Evolutionary conservation across 2,113 vertebrate genomes (phyloP).

Genomic region (Muscicapa adusta): DNA sequence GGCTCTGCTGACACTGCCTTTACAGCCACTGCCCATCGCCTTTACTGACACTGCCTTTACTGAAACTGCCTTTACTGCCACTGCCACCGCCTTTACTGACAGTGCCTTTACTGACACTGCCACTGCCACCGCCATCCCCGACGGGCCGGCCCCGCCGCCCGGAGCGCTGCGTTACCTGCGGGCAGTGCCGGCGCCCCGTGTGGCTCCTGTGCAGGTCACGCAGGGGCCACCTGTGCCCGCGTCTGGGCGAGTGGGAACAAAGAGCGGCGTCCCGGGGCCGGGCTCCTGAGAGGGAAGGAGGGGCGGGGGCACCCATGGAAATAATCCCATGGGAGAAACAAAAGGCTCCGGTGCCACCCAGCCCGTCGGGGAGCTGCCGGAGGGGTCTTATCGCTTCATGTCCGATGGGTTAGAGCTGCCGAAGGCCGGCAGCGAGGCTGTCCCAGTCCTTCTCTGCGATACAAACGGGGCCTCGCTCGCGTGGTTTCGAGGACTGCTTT

Average conservation of each 20-base stretch:
- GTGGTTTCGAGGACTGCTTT: not conserved
- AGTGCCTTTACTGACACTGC: too few relatives aligned
- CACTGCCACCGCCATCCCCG: not conserved
- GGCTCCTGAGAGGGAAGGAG: not conserved
- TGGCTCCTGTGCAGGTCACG: accelerated
- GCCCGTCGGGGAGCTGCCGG: not conserved
- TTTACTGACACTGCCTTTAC: too few relatives aligned
- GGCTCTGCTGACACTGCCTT: too few relatives aligned
- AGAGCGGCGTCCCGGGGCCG: not conserved
- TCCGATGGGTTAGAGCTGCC: too few relatives aligned
- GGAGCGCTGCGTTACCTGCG: not conserved
- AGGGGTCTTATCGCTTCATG: not conserved
- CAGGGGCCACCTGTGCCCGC: not conserved
- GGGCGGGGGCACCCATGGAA: not conserved
- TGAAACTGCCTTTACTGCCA: too few relatives aligned
- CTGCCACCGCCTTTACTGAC: too few relatives aligned
- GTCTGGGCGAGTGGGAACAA: not conserved
- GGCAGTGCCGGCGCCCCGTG: too few relatives aligned
- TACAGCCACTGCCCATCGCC: too few relatives aligned
- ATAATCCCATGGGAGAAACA: not conserved
- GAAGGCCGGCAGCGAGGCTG: not conserved
- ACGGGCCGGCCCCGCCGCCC: not conserved
- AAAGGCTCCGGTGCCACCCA: not conserved
- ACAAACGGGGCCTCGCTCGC: not conserved
- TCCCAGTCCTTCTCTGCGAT: accelerated